Percentiles rank a stretch among this genome's conserved stretches.
These are phyloP conservation scores for Ernsta delagoae DNA, from an alignment of 2,888 invertebrate genomes.

Conservation along the genomic window DNA sequence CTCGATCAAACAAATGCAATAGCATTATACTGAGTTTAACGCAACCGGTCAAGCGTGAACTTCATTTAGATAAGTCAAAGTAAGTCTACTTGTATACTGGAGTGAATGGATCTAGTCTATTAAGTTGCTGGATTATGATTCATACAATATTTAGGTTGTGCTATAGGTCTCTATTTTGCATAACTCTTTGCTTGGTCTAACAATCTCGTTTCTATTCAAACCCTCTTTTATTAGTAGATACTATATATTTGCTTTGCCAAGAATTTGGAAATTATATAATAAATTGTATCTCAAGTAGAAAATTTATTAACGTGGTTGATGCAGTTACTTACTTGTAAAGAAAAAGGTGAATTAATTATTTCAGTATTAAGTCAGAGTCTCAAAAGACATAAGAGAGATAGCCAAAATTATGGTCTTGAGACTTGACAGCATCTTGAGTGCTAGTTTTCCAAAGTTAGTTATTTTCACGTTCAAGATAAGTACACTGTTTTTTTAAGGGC, in stretches of 20 bases:
- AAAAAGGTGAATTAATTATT: no score
- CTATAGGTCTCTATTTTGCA: not conserved
- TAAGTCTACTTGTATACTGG: constrained; percentile 7
- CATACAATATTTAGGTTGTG: constrained; percentile 14
- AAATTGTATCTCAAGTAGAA: no score
- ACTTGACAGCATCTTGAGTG: no score
- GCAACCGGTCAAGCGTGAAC: constrained; percentile 38
- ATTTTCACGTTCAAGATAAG: no score
- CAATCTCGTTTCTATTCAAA: not conserved
- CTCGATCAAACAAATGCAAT: constrained; percentile 56
- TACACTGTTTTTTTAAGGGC: no score
- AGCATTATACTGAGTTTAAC: constrained; percentile 45
- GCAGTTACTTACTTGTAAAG: no score
- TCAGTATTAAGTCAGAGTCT: no score
- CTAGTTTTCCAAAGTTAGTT: no score
- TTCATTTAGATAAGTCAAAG: constrained; percentile 27
- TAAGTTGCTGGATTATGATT: constrained; percentile 33
- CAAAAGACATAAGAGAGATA: no score
- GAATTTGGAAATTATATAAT: not conserved
- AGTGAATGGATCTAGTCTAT: constrained; percentile 27
- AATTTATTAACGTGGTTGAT: no score
- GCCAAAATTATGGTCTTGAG: no score
- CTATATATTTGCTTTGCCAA: not conserved
- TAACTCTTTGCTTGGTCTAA: not conserved
- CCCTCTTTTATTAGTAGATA: not conserved